phyloP scores from a whole-genome alignment of 2,888 invertebrate species.

The Baronia brevicornis region DNA sequence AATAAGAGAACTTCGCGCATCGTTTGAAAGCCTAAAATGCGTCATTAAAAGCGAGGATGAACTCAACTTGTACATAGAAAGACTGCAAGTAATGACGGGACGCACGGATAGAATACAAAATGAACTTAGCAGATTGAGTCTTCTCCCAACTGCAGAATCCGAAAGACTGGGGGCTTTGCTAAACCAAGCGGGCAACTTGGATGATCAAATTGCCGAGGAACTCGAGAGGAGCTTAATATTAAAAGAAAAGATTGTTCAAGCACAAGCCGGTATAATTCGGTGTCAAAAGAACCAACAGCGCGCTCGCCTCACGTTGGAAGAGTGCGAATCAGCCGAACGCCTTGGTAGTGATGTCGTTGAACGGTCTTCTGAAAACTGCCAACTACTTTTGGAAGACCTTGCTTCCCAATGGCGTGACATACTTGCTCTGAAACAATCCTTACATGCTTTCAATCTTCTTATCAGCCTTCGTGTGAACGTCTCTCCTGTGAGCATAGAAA shows the following conservation, averaged over 20 bases:
- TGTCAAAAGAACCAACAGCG: conserved; percentile 81
- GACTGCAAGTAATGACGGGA: conserved; percentile 84
- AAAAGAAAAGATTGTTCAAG: conserved; percentile 83
- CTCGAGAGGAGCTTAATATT: conserved; percentile 83
- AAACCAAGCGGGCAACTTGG: conserved; percentile 81
- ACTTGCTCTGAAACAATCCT: conserved; percentile 81
- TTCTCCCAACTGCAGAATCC: conserved; percentile 83
- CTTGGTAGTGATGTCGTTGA: conserved; percentile 86
- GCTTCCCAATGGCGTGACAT: conserved; percentile 85
- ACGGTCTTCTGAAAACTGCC: conserved; percentile 83
- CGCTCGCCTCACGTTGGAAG: conserved; percentile 79
- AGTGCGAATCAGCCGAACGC: conserved; percentile 83
- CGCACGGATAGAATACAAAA: conserved; percentile 87
- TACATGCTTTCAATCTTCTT: conserved; percentile 86
- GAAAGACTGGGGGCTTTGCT: conserved; percentile 85
- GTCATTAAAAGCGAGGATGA: conserved; percentile 90
- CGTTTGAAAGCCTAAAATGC: conserved; percentile 83
- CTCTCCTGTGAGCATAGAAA: conserved; percentile 84
- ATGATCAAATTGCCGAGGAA: conserved; percentile 84
- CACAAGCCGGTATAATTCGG: conserved; percentile 81
- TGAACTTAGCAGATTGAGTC: conserved; percentile 84
- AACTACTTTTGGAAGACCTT: conserved; percentile 81
- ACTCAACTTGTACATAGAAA: conserved; percentile 85
- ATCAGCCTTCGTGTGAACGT: conserved; percentile 84
- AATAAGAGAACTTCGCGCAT: conserved; percentile 81